Base-by-base conservation (phyloP, 2,888 invertebrate species). In the Acrobasis suavella region DNA sequence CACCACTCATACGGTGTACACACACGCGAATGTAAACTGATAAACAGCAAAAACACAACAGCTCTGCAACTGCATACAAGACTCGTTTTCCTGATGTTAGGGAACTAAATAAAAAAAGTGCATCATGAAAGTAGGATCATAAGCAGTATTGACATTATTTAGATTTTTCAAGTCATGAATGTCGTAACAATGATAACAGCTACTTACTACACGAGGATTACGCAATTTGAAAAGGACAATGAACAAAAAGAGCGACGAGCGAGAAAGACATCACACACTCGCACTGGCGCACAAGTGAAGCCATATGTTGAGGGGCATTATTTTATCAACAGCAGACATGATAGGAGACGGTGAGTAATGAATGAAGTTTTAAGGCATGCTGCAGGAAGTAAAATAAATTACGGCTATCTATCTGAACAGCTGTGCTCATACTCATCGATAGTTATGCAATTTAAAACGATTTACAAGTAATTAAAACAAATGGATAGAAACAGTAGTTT, bases 41-140 rank as follows among this genome's bases (percentile, higher is more conserved):
- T 91, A 91, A 91, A 88, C 88, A 83, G 80, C 76, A 87, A 82
- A 89, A 86, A 88, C 85, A 70, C 54, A 49, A 86, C 80, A 78
- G 80, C 81, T 80, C 78, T 85, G 83, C 86, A 87, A 84, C 78
- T 88, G 88, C 87, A 89, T 80, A 81, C 82, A 81, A 69, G 74
- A 32, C 32, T 22, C 22, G 32, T 78, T 80, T 80, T 78, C 74
- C 76, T 79, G 72, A 72, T 76, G 65, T 72, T 72, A 71, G 65
- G 69, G 62, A 66, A 64, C 65, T 60, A 52, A 65, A 66, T 70
- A 64, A 64, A 64, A 63, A 64, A 64, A 67, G 60, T 50, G 60
- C 61, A 52, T 62, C 58, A 62, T 63, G 64, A 51, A 58, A 64
- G 56, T 63, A 49, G 22, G n/a, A 63, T 54, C 49, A 51, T 59